Evolutionary conservation across 2,797 vertebrate species (phyloP).

Genomic region (Gymnoscopelus microlampas): DNA sequence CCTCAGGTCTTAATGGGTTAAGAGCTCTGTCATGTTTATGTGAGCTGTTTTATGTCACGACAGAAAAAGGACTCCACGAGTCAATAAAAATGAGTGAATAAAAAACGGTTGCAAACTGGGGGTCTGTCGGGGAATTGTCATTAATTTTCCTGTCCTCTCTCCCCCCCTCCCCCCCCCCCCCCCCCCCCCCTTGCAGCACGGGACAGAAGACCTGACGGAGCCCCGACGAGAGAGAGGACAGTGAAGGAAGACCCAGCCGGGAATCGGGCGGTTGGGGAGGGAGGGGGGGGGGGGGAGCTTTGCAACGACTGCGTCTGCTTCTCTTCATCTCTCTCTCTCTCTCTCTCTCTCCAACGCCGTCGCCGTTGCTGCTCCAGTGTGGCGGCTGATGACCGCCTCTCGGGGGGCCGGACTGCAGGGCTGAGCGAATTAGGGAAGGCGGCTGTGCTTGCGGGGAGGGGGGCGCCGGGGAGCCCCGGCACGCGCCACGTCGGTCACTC

Average conservation of each 20-base stretch:
- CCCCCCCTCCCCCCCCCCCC: not conserved
- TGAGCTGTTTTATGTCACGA: constrained; percentile 63
- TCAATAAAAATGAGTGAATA: constrained; percentile 74
- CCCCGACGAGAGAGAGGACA: constrained; percentile 46
- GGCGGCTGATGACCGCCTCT: constrained; percentile 75
- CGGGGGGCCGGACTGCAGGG: constrained; percentile 64
- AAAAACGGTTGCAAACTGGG: constrained; percentile 58
- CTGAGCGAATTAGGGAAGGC: constrained; percentile 66
- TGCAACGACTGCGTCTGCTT: constrained; percentile 13
- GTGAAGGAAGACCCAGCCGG: constrained; percentile 63
- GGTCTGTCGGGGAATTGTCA: constrained; percentile 58
- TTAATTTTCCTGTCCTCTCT: constrained; percentile 73
- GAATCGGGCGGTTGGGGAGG: too few relatives aligned
- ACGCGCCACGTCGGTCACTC: constrained; percentile 77
- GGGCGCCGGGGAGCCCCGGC: constrained; percentile 55
- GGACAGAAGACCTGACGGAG: constrained; percentile 73
- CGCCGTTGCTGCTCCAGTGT: constrained; percentile 42
- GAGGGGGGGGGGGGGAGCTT: too few relatives aligned
- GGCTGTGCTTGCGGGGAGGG: constrained; percentile 20
- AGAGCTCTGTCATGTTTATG: constrained; percentile 73
- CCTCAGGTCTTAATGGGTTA: too few relatives aligned
- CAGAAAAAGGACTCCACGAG: constrained; percentile 61
- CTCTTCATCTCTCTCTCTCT: constrained; percentile 30
- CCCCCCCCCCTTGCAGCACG: constrained; percentile 25
- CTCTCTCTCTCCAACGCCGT: constrained; percentile 20